phyloP scores from a whole-genome alignment of 2,888 invertebrate genomes.

The Encarsia formosa region DNA sequence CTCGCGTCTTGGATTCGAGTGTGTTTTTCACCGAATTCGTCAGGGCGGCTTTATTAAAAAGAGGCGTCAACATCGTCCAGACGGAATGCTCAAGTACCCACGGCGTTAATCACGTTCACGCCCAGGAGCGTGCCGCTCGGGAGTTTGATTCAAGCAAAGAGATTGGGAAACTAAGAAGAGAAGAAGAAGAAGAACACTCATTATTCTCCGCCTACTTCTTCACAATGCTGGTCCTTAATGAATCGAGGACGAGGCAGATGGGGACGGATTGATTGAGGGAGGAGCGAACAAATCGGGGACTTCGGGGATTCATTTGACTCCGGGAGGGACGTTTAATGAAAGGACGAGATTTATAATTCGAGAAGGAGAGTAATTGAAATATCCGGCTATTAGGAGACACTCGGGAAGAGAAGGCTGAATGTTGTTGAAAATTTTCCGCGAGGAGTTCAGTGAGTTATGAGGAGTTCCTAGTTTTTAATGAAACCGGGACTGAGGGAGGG shows the following conservation, averaged over 20 bases:
- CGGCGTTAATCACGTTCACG: conserved; percentile 44
- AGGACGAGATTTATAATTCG: conserved; percentile 15
- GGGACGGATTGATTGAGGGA: conserved; percentile 20
- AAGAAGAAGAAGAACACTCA: neutral
- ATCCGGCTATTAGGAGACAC: conserved; percentile 19
- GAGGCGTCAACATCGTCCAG: conserved; percentile 43
- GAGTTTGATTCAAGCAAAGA: neutral
- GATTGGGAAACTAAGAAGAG: conserved; percentile 21
- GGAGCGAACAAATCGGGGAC: neutral
- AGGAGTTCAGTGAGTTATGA: no score
- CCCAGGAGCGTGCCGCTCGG: conserved; percentile 28
- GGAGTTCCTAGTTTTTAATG: no score
- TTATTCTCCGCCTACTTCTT: neutral
- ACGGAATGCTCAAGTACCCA: conserved; percentile 21
- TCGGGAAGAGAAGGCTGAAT: no score
- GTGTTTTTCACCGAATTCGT: conserved; percentile 25
- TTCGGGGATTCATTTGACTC: conserved; percentile 22
- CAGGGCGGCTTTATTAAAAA: conserved; percentile 54
- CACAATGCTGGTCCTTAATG: conserved; percentile 20
- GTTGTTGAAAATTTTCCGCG: no score
- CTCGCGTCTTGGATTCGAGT: conserved; percentile 43
- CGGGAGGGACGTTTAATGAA: conserved; percentile 20
- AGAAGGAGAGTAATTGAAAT: conserved; percentile 20
- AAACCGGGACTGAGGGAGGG: no score
- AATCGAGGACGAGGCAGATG: conserved; percentile 23